phyloP scores from a whole-genome alignment of 2,113 vertebrate species.

The Grammomys surdaster region DNA sequence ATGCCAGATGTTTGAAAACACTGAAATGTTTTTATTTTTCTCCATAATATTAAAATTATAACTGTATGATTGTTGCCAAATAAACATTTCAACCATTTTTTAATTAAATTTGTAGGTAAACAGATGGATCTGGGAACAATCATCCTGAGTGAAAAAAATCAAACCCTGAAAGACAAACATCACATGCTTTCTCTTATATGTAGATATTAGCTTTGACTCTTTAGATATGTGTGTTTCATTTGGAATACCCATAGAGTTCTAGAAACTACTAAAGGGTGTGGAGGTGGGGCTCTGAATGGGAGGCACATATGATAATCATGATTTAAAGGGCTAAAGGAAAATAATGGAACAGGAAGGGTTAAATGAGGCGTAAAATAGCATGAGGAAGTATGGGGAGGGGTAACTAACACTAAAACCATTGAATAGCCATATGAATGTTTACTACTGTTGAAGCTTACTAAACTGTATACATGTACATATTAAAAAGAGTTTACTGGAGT shows the following conservation, averaged over 20 bases:
- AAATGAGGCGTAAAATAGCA: too few relatives aligned
- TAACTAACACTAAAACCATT: neutral
- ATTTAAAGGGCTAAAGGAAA: neutral
- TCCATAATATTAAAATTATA: too few relatives aligned
- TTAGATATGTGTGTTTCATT: neutral
- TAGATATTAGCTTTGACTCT: neutral
- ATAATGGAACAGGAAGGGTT: neutral
- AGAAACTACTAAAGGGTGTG: neutral
- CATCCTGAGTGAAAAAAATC: neutral
- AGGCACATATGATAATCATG: neutral
- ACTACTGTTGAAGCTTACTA: neutral
- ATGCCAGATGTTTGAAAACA: neutral
- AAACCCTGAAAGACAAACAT: neutral
- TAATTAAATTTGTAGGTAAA: neutral
- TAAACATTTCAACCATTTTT: neutral
- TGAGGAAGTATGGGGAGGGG: neutral
- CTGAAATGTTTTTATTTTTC: neutral
- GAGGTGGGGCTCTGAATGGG: neutral
- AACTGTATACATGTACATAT: neutral
- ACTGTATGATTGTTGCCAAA: neutral
- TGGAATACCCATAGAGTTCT: neutral
- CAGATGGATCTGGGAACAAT: neutral
- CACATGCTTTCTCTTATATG: neutral
- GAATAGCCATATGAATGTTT: neutral
- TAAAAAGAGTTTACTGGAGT: neutral